phyloP scores from a whole-genome alignment of 2,113 vertebrate species.

The Cnemophilus loriae region DNA sequence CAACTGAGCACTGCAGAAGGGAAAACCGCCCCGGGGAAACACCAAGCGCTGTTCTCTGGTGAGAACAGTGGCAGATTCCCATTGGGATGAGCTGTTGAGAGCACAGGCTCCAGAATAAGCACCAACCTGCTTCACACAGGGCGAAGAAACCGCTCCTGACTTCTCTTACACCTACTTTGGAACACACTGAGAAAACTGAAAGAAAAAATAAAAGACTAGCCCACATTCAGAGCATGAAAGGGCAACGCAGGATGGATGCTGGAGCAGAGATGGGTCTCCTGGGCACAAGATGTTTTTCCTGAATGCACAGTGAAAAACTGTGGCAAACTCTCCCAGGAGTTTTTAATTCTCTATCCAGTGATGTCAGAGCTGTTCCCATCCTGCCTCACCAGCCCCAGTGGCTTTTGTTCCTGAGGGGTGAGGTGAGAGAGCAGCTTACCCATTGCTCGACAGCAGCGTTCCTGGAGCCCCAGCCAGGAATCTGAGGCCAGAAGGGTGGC shows the following conservation, averaged over 20 bases:
- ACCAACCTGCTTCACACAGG: accelerated
- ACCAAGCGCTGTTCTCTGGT: accelerated
- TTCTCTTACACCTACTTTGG: not conserved
- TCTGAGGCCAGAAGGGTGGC: not conserved
- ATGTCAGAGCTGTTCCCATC: not conserved
- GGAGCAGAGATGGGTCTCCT: not conserved
- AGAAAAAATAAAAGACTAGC: no score
- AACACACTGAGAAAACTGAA: not conserved
- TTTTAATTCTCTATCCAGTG: not conserved
- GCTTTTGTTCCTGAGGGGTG: not conserved
- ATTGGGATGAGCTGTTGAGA: not conserved
- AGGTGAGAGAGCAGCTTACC: not conserved
- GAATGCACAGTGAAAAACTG: not conserved
- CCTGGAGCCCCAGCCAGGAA: not conserved
- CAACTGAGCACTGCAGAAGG: not conserved
- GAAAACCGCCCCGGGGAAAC: not conserved
- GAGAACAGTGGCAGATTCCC: not conserved
- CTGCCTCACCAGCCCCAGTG: not conserved
- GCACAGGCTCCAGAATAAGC: not conserved
- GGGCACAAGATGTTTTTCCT: not conserved
- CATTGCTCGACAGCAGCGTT: not conserved
- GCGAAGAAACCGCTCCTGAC: accelerated
- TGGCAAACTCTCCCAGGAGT: not conserved
- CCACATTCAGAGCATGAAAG: not conserved
- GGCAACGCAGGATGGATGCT: not conserved